Percentiles rank a stretch among this genome's conserved stretches.
Conservation (phyloP, 2,113 vertebrate genomes). For the Xerus inauris region DNA sequence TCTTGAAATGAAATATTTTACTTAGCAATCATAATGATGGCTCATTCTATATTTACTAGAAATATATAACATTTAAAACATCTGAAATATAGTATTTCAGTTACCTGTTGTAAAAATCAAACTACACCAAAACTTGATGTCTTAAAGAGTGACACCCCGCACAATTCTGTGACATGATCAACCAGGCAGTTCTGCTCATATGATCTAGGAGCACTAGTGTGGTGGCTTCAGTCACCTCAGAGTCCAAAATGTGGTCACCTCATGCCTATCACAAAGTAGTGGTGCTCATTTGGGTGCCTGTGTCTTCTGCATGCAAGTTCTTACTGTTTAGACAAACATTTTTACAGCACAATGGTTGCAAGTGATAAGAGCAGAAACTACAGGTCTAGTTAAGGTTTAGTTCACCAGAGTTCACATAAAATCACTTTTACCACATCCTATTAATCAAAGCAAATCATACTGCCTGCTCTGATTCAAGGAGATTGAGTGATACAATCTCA, state of each 20-base stretch:
- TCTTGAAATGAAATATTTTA: conserved; percentile 16
- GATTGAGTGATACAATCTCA: not conserved
- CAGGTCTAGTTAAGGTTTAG: not conserved
- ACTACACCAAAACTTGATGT: not conserved
- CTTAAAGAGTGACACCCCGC: not conserved
- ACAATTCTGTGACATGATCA: not conserved
- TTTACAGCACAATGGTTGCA: not conserved
- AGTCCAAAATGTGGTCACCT: not conserved
- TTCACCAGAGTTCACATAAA: not conserved
- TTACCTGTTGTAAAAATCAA: not conserved
- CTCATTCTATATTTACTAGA: not conserved
- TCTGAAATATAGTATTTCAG: not conserved
- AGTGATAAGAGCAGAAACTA: not conserved
- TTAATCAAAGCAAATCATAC: not conserved
- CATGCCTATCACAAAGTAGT: accelerated
- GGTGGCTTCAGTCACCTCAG: not conserved
- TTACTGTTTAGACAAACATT: not conserved
- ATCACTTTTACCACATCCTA: not conserved
- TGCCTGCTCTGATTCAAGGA: no score
- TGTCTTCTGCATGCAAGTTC: not conserved
- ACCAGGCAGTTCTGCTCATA: not conserved
- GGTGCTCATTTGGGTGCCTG: not conserved
- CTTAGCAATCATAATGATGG: not conserved
- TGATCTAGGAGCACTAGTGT: not conserved
- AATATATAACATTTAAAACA: not conserved